These are phyloP conservation scores for Linnaemya vulpina DNA, from an alignment of 2,888 invertebrate genomes.

Conservation along the genomic window DNA sequence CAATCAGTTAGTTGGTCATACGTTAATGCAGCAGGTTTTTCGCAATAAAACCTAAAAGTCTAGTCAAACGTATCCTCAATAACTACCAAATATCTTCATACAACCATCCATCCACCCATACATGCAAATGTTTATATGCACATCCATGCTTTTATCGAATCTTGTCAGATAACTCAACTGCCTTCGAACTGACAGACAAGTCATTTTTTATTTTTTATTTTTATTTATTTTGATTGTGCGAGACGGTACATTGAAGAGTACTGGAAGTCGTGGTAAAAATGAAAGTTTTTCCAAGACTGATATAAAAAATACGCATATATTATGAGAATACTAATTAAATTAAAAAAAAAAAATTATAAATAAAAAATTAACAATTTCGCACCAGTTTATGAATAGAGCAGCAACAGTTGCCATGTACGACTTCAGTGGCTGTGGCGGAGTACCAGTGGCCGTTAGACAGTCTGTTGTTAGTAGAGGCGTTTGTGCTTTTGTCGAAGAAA, in stretches of 20 bases:
- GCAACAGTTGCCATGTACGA: slow-evolving; percentile 13
- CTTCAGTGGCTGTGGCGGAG: not conserved
- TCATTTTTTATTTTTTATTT: slow-evolving; percentile 1
- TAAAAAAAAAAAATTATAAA: slow-evolving; percentile 16
- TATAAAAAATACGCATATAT: slow-evolving; percentile 3
- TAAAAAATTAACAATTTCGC: too few species aligned
- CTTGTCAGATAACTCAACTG: slow-evolving; percentile 27
- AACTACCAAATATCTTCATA: slow-evolving; percentile 10
- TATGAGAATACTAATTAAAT: slow-evolving; percentile 6
- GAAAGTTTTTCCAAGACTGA: slow-evolving; percentile 49
- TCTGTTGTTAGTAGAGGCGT: not conserved
- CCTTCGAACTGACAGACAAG: slow-evolving; percentile 54
- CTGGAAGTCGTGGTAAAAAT: slow-evolving; percentile 48
- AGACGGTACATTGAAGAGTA: not conserved
- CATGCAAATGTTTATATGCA: not conserved
- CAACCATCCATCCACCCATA: slow-evolving; percentile 8
- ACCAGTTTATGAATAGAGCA: slow-evolving; percentile 59
- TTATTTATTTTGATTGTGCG: too few species aligned
- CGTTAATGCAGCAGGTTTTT: slow-evolving; percentile 18
- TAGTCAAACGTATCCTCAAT: slow-evolving; percentile 46
- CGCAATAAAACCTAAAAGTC: slow-evolving; percentile 20
- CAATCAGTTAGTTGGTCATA: slow-evolving; percentile 66
- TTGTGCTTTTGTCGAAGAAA: slow-evolving; percentile 54
- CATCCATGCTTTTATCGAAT: not conserved
- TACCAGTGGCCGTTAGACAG: not conserved